Evolutionary conservation across 2,113 vertebrate genomes (phyloP), one percentile per base, ranked within the genome.

Genomic region (Charadrius vociferus): DNA sequence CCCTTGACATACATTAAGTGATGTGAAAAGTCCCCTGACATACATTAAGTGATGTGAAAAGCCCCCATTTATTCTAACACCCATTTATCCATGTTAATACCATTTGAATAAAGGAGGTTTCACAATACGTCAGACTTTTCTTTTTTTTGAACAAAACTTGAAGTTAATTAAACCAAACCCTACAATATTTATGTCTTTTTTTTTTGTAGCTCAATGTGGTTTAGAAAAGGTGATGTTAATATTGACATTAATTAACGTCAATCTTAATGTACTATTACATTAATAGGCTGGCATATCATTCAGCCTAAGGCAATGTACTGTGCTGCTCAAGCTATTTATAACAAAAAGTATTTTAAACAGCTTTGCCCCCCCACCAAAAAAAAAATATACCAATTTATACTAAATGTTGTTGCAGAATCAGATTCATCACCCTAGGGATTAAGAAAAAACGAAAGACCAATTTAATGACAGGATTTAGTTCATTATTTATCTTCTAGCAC

Each of bases 401-500:
- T 97, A 97, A 98, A 98, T 98, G 94, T 96, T 98, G 90, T 97
- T 98, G 93, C 95, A 97, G 97, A 98, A 98, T 96, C 97, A 98
- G 97, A 98, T 98, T 98, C 97, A 97, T 98, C 97, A 98, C 98
- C 84, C 87, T 63, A 81, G 97, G 97, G 97, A 98, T 97, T 98
- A 98, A 97, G 97, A 97, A 98, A 95, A 98, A 98, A 98, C 1
- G 83, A 98, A 98, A 97, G 97, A 97, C 97, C 97, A 98, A 97
- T 98, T 98, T 98, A 98, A 98, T 98, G 98, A 98, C 97, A 98
- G 97, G 97, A 97, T 98, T 98, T 97, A 98, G 97, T 98, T 98
- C 98, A 98, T 98, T 98, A 98, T 98, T 98, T 98, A 98, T 98
- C 96, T 98, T 98, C 93, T 72, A 96, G 92, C 97, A 98, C 98